Evolutionary conservation across 2,888 invertebrate species (phyloP), one percentile per base, ranked within the genome.

Genomic region (Pegoplata infirma): DNA sequence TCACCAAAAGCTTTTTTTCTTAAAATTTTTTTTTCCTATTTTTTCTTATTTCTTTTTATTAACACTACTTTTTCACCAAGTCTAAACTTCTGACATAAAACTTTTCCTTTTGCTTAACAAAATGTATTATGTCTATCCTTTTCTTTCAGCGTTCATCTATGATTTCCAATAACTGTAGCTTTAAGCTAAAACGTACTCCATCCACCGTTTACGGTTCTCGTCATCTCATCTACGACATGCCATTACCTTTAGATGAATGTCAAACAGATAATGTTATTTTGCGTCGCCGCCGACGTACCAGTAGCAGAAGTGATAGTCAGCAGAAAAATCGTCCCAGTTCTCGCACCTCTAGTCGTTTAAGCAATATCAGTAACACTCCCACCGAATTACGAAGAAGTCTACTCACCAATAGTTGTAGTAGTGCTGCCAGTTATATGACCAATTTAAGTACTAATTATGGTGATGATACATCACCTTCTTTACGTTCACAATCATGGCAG

Each of bases 171-270:
- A 72, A 61, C 32, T 51, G 64, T 46, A 84, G 82, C 23, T 87
- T 83, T 25, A 82, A 90, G 23, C 86, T 91, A 46, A 89, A 90
- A 67, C 85, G 87, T 3, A 89, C 90, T 76, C 90, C 91, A 23
- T 89, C 90, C 53, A 90, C 90, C 47, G 89, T 90, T 5, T 90
- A 91, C 46, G 91, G 92, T 1, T 92, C 92, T 1, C 89, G 92
- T 23, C 92, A 92, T 84, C 89, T 93, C 82, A 91, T 92, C 25
- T 92, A 92, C 83, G 93, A 93, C 84, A 89, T 92, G 44, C 91
- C 91, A n/a, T 86, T 92, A 75, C 92, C 90, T 78, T 92, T 89
- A 17, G 92, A 92, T 82, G 92, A 92, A 84, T 92, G 91, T 82
- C 90, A 90, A 71, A 90, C 89, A n/a, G 90, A 91, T 36, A 89